Conservation (phyloP, 2,888 invertebrate species). For the Clunio marinus region DNA sequence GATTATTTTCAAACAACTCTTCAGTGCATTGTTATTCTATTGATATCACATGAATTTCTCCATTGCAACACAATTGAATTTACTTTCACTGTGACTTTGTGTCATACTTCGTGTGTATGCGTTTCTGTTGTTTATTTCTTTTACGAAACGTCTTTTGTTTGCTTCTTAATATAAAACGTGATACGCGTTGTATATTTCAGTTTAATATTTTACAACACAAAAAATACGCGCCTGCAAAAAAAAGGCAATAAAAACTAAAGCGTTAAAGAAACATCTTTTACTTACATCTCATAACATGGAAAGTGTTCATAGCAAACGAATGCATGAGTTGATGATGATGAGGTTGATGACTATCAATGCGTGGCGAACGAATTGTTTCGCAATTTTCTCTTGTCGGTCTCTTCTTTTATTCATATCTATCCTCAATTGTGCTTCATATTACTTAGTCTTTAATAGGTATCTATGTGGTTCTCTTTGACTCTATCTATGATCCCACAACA, state of each 20-base stretch:
- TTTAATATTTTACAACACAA: not conserved
- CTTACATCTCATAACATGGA: not conserved
- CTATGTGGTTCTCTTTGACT: too few relatives aligned
- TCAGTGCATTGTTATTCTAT: too few relatives aligned
- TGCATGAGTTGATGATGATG: conserved; percentile 17
- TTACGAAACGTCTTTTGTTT: conserved; percentile 12
- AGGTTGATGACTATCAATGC: conserved; percentile 35
- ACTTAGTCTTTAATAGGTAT: too few relatives aligned
- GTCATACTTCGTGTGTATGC: too few relatives aligned
- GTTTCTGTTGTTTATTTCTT: not conserved
- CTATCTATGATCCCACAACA: too few relatives aligned
- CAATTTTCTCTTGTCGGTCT: not conserved
- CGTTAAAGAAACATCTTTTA: not conserved
- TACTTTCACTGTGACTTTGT: conserved; percentile 5
- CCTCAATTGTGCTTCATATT: too few relatives aligned
- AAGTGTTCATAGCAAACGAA: not conserved
- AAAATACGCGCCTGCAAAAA: not conserved
- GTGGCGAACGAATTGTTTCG: not conserved
- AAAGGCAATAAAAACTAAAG: not conserved
- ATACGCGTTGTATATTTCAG: not conserved
- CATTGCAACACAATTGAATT: not conserved
- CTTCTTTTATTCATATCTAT: too few relatives aligned
- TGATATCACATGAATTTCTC: conserved; percentile 15
- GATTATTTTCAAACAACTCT: too few relatives aligned
- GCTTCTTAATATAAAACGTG: conserved; percentile 1